Conservation (phyloP, 2,113 vertebrate genomes). For the Sarotherodon lohbergeri region DNA sequence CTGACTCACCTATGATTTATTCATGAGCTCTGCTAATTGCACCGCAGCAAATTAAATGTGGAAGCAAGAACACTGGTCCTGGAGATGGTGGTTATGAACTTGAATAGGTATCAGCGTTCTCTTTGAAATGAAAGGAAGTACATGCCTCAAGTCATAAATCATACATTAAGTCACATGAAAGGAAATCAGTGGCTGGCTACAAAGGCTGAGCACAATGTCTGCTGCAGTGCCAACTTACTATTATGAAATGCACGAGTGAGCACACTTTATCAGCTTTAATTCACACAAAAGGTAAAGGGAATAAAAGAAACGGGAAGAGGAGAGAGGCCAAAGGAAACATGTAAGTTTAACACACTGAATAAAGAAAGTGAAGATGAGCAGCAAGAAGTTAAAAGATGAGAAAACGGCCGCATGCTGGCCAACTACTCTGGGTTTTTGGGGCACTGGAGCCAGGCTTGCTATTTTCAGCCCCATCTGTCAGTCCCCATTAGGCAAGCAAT, state of each 20-base stretch:
- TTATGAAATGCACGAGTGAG: conserved; percentile 2
- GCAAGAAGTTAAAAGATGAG: conserved; percentile 25
- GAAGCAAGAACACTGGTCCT: conserved; percentile 10
- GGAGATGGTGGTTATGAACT: conserved; percentile 29
- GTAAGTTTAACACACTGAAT: conserved; percentile 6
- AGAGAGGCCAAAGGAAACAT: conserved; percentile 8
- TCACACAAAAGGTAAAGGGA: conserved; percentile 26
- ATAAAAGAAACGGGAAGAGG: conserved; percentile 6
- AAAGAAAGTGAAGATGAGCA: conserved; percentile 5
- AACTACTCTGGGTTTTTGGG: conserved; percentile 50
- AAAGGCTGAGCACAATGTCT: conserved; percentile 24
- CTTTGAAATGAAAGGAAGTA: conserved; percentile 41
- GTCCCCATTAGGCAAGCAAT: conserved; percentile 74
- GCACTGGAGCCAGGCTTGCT: conserved; percentile 52
- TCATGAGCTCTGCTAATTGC: conserved; percentile 63
- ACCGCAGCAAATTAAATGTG: conserved; percentile 40
- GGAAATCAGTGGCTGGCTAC: conserved; percentile 35
- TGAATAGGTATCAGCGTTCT: conserved; percentile 30
- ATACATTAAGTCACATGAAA: conserved; percentile 50
- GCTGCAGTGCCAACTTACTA: background rate
- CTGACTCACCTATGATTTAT: conserved; percentile 44
- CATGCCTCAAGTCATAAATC: conserved; percentile 47
- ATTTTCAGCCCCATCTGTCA: conserved; percentile 75
- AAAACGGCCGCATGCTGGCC: conserved; percentile 16
- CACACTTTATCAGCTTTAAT: conserved; percentile 27